Evolutionary conservation across 2,113 vertebrate species (phyloP), one percentile per base, ranked within the genome.

Genomic region (Zosterops lateralis): DNA sequence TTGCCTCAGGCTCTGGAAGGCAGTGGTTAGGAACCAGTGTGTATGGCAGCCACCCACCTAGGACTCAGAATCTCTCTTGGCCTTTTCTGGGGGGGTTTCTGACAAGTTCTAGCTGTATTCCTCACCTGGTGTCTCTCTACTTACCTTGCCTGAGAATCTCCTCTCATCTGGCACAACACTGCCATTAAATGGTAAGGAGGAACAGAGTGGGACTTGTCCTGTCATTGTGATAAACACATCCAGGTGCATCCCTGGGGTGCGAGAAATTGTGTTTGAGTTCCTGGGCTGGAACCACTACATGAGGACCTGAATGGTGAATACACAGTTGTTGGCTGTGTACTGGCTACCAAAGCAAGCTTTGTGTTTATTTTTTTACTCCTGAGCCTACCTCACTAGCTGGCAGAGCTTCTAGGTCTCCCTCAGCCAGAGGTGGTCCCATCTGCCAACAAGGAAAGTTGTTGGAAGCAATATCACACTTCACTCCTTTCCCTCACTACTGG

Each of bases 281-380:
- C 47, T 10, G 47, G 66, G 31, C 77, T 84, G 77, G 54, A 78
- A 32, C 38, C 45, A 19, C 3, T 18, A 12, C n/a, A 44, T 29
- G 47, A 79, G 53, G 45, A 65, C 14, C 38, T 15, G 64, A 70
- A 38, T 26, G 50, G 34, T 77, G 72, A 73, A 56, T 71, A 60
- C 2, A 6, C 9, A 32, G 36, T 40, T 70, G 10, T 10, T 90
- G 50, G 18, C 24, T 79, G 34, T 24, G 32, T 36, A 38, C 44
- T 54, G 51, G 31, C 65, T 90, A 50, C 44, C 53, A 67, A 56
- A 93, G 51, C 44, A 51, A 44, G 47, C 53, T 48, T 45, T 50
- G 44, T 57, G 21, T 78, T 94, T 48, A 24, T 50, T 78, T 93
- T 80, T 74, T 34, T 67, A 57, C 29, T 86, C 40, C 28, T 57